Conservation (phyloP, 2,797 vertebrate species). For the Aulostomus chinensis region DNA sequence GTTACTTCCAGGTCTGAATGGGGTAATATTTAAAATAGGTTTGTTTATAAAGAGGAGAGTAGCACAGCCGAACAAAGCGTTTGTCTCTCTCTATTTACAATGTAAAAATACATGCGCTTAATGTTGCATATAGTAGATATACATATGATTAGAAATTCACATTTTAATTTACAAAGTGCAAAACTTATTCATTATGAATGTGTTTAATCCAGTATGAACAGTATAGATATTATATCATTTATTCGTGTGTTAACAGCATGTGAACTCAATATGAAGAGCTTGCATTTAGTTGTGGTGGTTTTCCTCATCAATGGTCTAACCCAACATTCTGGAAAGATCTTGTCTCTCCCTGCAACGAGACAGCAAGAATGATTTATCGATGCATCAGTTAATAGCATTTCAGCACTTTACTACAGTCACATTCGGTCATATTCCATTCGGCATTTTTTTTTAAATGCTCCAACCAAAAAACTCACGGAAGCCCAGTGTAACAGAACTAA, state of each 20-base stretch:
- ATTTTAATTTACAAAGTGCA: slow-evolving; percentile 51
- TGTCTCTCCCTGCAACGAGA: slow-evolving; percentile 54
- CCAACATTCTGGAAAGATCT: slow-evolving; percentile 52
- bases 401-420: background rate
- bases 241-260: background rate
- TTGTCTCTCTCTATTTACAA: slow-evolving; percentile 44
- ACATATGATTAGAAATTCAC: slow-evolving; percentile 40
- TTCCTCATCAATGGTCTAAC: slow-evolving; percentile 25
- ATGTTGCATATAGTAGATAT: slow-evolving; percentile 8
- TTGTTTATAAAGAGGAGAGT: slow-evolving; percentile 64
- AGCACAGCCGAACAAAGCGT: slow-evolving; percentile 28
- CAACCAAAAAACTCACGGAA: too few relatives aligned
- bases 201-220: slow-evolving; percentile 2
- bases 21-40: slow-evolving; percentile 54
- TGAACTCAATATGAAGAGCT: slow-evolving; percentile 23
- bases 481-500: too few relatives aligned
- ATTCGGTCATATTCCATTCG: too few relatives aligned
- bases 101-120: slow-evolving; percentile 12
- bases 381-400: background rate
- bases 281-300: background rate
- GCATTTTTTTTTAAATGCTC: too few relatives aligned
- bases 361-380: background rate
- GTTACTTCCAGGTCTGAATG: slow-evolving; percentile 48
- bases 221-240: slow-evolving; percentile 11
- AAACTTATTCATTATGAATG: slow-evolving; percentile 9